Evolutionary conservation across 2,888 invertebrate genomes (phyloP).

Genomic region (Synergus itoensis): DNA sequence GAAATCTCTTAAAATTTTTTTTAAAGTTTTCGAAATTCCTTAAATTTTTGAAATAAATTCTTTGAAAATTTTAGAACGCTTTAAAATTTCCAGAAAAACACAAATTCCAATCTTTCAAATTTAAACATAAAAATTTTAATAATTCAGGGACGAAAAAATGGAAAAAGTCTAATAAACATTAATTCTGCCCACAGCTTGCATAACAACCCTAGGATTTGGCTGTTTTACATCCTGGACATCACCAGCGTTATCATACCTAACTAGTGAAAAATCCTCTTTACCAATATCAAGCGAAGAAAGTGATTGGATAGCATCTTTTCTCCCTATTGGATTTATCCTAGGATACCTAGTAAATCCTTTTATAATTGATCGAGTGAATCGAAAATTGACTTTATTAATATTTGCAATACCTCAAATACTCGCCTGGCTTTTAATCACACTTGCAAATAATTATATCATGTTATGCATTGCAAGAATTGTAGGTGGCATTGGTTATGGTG

Average conservation of each 20-base stretch:
- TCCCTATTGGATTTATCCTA: slow-evolving; percentile 66
- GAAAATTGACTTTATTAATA: slow-evolving; percentile 66
- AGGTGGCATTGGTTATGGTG: slow-evolving; percentile 78
- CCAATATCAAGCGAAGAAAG: slow-evolving; percentile 65
- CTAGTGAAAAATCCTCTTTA: slow-evolving; percentile 59
- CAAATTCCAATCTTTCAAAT: no score
- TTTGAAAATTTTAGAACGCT: no score
- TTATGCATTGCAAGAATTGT: slow-evolving; percentile 77
- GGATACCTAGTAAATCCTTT: slow-evolving; percentile 66
- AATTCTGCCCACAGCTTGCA: no score
- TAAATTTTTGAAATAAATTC: no score
- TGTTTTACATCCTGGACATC: slow-evolving; percentile 65
- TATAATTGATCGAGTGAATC: slow-evolving; percentile 66
- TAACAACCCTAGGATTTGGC: no score
- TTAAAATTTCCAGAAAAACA: no score
- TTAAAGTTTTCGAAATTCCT: no score
- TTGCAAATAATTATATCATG: slow-evolving; percentile 59
- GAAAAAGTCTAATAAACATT: no score
- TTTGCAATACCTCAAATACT: slow-evolving; percentile 67
- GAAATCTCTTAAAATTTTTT: no score
- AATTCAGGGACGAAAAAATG: no score
- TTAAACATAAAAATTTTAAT: no score
- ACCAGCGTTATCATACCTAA: slow-evolving; percentile 67
- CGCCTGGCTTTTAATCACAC: slow-evolving; percentile 69
- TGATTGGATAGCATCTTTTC: slow-evolving; percentile 70